phyloP scores from a whole-genome alignment of 1,140 invertebrate genomes.

The Drosophila teissieri region DNA sequence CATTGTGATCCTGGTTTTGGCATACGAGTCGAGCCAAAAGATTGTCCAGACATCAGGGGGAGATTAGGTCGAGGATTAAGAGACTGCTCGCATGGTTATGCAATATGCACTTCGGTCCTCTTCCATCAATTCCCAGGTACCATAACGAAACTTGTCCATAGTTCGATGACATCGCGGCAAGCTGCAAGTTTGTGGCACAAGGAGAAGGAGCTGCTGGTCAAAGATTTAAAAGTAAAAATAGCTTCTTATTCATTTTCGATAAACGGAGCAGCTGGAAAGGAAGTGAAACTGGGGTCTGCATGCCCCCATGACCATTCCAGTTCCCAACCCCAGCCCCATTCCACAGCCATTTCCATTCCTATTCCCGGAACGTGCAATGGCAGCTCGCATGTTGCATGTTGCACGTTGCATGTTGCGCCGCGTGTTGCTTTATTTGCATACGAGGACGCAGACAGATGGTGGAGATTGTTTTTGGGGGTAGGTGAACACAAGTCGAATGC shows the following conservation, averaged over 20 bases:
- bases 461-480: conserved; percentile 34
- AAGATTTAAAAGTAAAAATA: conserved; percentile 84
- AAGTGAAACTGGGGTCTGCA: conserved; percentile 5
- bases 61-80: conserved; percentile 53
- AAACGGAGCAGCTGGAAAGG: conserved; percentile 52
- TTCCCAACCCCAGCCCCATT: neutral
- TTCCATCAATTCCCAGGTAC: conserved; percentile 41
- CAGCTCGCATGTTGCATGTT: conserved; percentile 55
- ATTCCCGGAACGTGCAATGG: conserved; percentile 62
- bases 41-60: conserved; percentile 12
- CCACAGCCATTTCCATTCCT: conserved; percentile 43
- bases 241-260: conserved; percentile 82
- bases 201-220: neutral
- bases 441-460: conserved; percentile 43
- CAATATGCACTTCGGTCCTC: conserved; percentile 38
- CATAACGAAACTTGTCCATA: conserved; percentile 63
- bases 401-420: conserved; percentile 72
- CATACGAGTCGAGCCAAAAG: conserved; percentile 35
- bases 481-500: conserved; percentile 45
- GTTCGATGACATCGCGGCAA: conserved; percentile 77
- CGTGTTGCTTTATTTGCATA: conserved; percentile 78
- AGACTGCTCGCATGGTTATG: conserved; percentile 49
- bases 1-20: conserved; percentile 55
- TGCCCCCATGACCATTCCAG: conserved; percentile 12
- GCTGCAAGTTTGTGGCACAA: conserved; percentile 21